These are phyloP conservation scores for Litoditis marina DNA, from an alignment of 2,888 invertebrate species.

Conservation along the genomic window DNA sequence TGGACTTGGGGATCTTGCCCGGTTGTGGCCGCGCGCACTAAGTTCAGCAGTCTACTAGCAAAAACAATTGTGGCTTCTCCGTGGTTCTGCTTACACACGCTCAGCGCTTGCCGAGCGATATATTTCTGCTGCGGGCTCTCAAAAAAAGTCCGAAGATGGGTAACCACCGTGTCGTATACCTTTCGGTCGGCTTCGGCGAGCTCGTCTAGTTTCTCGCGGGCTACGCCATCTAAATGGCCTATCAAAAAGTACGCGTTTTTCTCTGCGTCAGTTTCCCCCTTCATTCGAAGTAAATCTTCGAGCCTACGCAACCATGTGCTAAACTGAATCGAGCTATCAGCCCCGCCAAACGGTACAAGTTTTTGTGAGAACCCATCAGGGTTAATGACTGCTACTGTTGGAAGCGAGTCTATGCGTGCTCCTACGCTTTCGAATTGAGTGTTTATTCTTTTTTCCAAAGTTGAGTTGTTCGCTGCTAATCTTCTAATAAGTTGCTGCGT, in stretches of 20 bases:
- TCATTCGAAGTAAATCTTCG: neutral
- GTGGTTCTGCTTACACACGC: neutral
- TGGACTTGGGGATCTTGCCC: neutral
- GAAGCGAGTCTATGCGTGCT: too few species aligned
- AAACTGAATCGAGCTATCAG: too few species aligned
- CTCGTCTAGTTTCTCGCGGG: conserved; percentile 1
- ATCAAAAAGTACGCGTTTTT: neutral
- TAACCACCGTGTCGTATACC: neutral
- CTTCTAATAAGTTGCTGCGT: too few species aligned
- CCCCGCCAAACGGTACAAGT: too few species aligned
- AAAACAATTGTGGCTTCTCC: neutral
- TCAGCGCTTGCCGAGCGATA: neutral
- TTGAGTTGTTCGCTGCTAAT: too few species aligned
- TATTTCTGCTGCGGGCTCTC: neutral
- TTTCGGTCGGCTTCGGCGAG: neutral
- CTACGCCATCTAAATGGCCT: neutral
- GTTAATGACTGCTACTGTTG: too few species aligned
- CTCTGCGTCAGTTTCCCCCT: neutral
- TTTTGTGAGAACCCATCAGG: too few species aligned
- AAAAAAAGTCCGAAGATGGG: neutral
- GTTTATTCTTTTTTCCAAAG: too few species aligned
- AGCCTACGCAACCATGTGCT: neutral
- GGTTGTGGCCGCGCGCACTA: conserved; percentile 2
- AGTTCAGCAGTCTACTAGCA: neutral
- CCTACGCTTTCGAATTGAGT: too few species aligned